Evolutionary conservation across 2,113 vertebrate species (phyloP).

Genomic region (Megaceryle maxima): DNA sequence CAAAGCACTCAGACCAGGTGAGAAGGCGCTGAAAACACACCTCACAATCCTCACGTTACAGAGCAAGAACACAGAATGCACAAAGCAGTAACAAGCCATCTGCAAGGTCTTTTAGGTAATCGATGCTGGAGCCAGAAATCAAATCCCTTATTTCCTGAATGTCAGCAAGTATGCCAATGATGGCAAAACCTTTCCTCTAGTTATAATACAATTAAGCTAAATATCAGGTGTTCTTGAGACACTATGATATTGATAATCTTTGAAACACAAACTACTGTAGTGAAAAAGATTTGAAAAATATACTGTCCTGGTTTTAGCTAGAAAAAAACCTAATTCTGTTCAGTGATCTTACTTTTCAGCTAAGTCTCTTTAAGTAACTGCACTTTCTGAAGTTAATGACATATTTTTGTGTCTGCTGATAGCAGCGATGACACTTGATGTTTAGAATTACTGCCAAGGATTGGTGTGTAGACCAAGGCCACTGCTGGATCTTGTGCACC

Average conservation of each 20-base stretch:
- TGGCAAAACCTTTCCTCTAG: neutral
- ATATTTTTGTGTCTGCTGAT: too few relatives aligned
- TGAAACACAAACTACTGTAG: neutral
- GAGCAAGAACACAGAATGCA: neutral
- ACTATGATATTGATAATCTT: neutral
- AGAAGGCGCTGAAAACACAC: neutral
- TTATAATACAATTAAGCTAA: neutral
- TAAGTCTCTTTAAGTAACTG: neutral
- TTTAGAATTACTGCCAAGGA: too few relatives aligned
- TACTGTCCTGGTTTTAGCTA: neutral
- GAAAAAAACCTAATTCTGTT: neutral
- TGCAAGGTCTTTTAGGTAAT: neutral
- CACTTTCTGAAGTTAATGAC: too few relatives aligned
- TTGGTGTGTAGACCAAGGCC: too few relatives aligned
- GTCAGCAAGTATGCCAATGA: neutral
- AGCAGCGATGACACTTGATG: too few relatives aligned
- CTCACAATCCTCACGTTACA: neutral
- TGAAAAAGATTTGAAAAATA: neutral
- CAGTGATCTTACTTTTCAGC: neutral
- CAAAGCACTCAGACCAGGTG: fast-evolving
- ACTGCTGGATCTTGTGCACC: too few relatives aligned
- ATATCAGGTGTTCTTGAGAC: neutral
- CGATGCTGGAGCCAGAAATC: neutral
- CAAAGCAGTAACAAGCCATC: neutral
- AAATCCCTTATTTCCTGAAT: neutral